Evolutionary conservation across 2,888 invertebrate genomes (phyloP), one percentile per base, ranked within the genome.

Genomic region (Leucophenga montana): DNA sequence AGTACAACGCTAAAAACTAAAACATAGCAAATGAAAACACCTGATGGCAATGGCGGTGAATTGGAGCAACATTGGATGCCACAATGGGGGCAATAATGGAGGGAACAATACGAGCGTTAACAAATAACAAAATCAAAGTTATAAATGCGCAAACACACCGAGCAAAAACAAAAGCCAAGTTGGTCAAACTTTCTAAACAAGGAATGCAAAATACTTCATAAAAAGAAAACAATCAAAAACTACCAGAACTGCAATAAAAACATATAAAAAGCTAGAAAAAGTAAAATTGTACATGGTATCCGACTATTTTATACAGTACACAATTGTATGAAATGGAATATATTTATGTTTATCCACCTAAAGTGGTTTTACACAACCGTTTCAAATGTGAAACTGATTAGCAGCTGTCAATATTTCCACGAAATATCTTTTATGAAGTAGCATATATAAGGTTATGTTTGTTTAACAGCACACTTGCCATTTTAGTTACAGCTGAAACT

Each of bases 11-110:
- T 27, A 27, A 27, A 27, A 4, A 27, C 2, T 3, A 27, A 27
- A 27, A 27, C 3, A n/a, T 33, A 5, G 33, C 33, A 83, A 84
- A 83, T 84, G 83, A 84, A 77, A 81, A 50, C 50, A 50, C 50
- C 50, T 50, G 50, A 18, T 8, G 48, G 48, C 48, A 18, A 62
- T 3, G 33, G 66, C 66, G 39, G 33, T 54, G 39, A 8, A 39
- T 39, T 39, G 39, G 39, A 59, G 62, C 66, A 50, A 54, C 50
- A 48, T 68, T 39, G 11, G 39, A 5, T 39, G 39, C 39, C 39
- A 39, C 70, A 53, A 39, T 39, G 39, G 39, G 8, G 5, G 20
- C 22, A 54, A 68, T 46, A 64, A 62, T 61, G 13, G 27, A 27
- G 27, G 27, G 3, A 27, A 27, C 27, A 39, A 48, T 16, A 53